Percentiles rank a stretch among this genome's conserved stretches.
Conservation (phyloP, 2,113 vertebrate genomes). For the Ceyx cyanopectus region DNA sequence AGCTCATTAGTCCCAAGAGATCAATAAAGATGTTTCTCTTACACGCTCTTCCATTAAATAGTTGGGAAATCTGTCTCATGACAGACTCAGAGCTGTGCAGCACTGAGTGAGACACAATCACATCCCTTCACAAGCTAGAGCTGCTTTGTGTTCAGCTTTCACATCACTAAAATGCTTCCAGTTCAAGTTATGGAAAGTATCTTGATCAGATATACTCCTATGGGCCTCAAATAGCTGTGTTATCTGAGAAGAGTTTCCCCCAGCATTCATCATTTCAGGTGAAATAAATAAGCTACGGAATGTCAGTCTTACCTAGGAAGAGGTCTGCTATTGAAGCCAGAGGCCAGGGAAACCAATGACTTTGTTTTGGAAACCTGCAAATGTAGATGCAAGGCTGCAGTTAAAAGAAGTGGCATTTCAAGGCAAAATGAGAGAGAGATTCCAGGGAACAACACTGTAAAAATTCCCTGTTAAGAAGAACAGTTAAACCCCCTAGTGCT, state of each 20-base stretch:
- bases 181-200: background rate
- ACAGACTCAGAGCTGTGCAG: background rate
- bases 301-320: slow-evolving; percentile 57
- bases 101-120: no score
- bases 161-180: background rate
- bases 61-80: background rate
- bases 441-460: background rate
- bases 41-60: background rate
- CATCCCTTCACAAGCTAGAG: background rate
- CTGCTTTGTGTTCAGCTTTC: background rate
- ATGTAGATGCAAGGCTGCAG: background rate
- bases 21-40: background rate
- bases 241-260: background rate
- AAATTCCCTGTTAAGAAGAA: background rate
- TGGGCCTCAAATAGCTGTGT: background rate
- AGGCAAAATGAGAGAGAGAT: background rate
- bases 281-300: background rate
- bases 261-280: background rate
- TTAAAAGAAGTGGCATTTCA: background rate
- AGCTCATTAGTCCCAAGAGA: background rate
- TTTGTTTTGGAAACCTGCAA: slow-evolving; percentile 70
- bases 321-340: slow-evolving; percentile 33
- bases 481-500: background rate
- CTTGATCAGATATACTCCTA: background rate
- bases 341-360: slow-evolving; percentile 41